Conservation (phyloP, 2,888 invertebrate species). For the Therioaphis trifolii region DNA sequence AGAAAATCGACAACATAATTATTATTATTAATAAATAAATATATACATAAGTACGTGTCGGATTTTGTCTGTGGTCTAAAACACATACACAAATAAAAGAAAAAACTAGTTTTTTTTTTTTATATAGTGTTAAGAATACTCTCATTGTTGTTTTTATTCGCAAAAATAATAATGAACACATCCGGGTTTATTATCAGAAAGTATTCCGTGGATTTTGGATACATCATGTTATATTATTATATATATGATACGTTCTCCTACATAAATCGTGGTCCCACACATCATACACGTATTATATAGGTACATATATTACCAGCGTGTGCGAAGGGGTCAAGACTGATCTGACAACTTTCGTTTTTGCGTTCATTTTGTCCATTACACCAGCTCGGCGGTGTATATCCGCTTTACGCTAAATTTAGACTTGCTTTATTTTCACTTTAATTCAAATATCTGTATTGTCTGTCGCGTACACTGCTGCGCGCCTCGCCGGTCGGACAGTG, state of each 20-base stretch:
- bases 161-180: background rate
- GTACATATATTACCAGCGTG: background rate
- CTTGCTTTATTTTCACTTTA: slow-evolving; percentile 36
- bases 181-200: slow-evolving; percentile 37
- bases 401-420: slow-evolving; percentile 31
- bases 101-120: too few relatives aligned
- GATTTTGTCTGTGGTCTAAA: too few relatives aligned
- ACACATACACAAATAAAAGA: too few relatives aligned
- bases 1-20: too few relatives aligned
- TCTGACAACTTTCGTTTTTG: slow-evolving; percentile 58
- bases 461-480: too few relatives aligned
- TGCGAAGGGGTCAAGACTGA: slow-evolving; percentile 13
- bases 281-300: background rate
- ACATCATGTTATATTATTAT: background rate
- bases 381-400: background rate
- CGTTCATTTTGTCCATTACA: background rate
- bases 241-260: slow-evolving; percentile 40
- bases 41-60: too few relatives aligned
- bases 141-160: background rate
- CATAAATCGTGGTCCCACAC: slow-evolving; percentile 21
- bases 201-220: slow-evolving; percentile 31
- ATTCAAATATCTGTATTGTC: background rate
- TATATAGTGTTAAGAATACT: too few relatives aligned
- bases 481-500: background rate
- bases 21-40: too few relatives aligned